These are phyloP conservation scores for Polyommatus icarus DNA, from an alignment of 2,888 invertebrate genomes.

Conservation along the genomic window DNA sequence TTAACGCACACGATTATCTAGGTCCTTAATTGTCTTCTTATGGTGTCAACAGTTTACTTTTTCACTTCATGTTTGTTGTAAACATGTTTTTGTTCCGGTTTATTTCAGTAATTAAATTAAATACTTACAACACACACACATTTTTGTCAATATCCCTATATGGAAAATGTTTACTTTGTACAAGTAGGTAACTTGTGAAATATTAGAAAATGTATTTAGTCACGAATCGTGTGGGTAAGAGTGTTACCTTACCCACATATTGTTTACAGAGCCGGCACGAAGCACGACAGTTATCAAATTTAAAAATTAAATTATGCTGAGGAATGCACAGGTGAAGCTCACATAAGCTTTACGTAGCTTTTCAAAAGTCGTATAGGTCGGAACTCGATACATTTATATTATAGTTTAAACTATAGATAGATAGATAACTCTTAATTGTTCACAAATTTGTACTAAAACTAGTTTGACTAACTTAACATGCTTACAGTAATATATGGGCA, in stretches of 20 bases:
- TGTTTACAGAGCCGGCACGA: constrained; percentile 24
- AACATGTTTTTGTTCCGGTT: too few species aligned
- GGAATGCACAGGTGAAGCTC: neutral
- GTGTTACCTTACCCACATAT: constrained; percentile 8
- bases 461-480: too few species aligned
- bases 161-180: neutral
- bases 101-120: too few species aligned
- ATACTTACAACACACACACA: neutral
- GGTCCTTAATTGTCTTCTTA: too few species aligned
- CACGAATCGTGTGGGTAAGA: constrained; percentile 4
- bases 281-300: neutral
- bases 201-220: constrained; percentile 15
- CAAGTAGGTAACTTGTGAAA: neutral
- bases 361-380: neutral
- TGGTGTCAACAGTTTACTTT: too few species aligned
- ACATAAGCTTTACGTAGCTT: neutral
- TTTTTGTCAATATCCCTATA: neutral
- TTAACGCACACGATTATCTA: too few species aligned
- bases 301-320: neutral
- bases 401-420: too few species aligned
- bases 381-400: too few species aligned
- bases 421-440: too few species aligned
- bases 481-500: too few species aligned
- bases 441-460: too few species aligned
- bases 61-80: too few species aligned